Evolutionary conservation across 1,140 invertebrate species (phyloP).

Genomic region (Drusus annulatus): DNA sequence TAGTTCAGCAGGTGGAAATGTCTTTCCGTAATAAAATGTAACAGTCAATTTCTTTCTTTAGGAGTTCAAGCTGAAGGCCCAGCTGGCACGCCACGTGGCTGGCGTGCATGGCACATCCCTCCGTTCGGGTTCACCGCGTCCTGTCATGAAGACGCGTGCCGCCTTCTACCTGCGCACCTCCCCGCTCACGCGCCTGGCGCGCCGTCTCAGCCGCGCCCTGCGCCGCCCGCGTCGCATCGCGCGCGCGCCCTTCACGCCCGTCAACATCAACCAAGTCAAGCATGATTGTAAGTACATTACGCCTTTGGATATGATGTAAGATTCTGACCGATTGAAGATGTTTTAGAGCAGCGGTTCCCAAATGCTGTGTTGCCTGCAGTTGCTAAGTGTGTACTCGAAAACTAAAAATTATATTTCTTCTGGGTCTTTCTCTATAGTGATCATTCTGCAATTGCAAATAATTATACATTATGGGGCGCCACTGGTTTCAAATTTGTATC

Average conservation of each 20-base stretch:
- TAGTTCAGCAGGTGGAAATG: too few species aligned
- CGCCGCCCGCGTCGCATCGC: constrained; percentile 89
- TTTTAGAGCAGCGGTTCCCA: too few species aligned
- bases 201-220: constrained; percentile 87
- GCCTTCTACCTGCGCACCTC: constrained; percentile 95
- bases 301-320: background rate
- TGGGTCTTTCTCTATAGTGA: too few species aligned
- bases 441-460: too few species aligned
- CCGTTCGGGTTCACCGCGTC: constrained; percentile 84
- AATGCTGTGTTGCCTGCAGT: too few species aligned
- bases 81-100: constrained; percentile 92
- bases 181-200: constrained; percentile 88
- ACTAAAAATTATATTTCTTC: too few species aligned
- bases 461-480: too few species aligned
- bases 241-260: constrained; percentile 87
- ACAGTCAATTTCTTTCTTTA: constrained; percentile 39
- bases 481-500: too few species aligned
- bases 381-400: too few species aligned
- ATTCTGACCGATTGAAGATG: too few species aligned
- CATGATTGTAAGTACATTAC: constrained; percentile 80
- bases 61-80: constrained; percentile 94
- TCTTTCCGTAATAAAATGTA: too few species aligned
- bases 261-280: constrained; percentile 89
- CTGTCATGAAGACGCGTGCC: constrained; percentile 96
- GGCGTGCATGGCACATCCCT: constrained; percentile 87